A percentile compares a stretch with the other conserved stretches of the same genome.
Evolutionary conservation across 2,797 vertebrate species (phyloP).

Genomic region (Ptychobarbus kaznakovi): DNA sequence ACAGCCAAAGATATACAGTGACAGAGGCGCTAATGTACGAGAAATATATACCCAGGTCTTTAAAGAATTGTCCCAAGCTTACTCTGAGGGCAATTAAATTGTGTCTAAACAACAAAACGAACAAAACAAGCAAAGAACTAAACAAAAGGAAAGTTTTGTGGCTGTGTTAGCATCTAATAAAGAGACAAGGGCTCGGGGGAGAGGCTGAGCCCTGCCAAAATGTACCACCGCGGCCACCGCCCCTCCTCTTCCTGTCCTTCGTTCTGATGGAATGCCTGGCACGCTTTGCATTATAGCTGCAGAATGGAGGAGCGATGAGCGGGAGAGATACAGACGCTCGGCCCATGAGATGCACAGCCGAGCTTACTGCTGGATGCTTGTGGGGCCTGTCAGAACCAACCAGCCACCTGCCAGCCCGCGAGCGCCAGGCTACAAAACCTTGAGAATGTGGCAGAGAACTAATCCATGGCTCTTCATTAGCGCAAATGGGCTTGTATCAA

Average conservation of each 20-base stretch:
- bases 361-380: slow-evolving; percentile 58
- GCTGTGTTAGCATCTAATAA: slow-evolving; percentile 60
- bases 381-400: slow-evolving; percentile 55
- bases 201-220: slow-evolving; percentile 43
- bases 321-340: slow-evolving; percentile 30
- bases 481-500: slow-evolving; percentile 44
- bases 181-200: slow-evolving; percentile 50
- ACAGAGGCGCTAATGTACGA: slow-evolving; percentile 21
- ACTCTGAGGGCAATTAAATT: slow-evolving; percentile 52
- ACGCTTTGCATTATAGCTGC: slow-evolving; percentile 39
- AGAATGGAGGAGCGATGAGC: slow-evolving; percentile 36
- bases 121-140: slow-evolving; percentile 38
- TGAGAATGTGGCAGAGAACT: slow-evolving; percentile 53
- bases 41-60: slow-evolving; percentile 10
- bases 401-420: slow-evolving; percentile 61
- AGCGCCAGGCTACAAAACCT: slow-evolving; percentile 58
- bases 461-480: slow-evolving; percentile 61
- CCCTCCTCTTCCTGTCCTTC: slow-evolving; percentile 46
- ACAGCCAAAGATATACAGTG: slow-evolving; percentile 3
- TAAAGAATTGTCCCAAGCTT: slow-evolving; percentile 40
- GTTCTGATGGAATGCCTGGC: slow-evolving; percentile 55
- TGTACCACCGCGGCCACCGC: slow-evolving; percentile 32
- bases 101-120: slow-evolving; percentile 47
- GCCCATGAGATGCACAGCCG: slow-evolving; percentile 39
- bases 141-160: slow-evolving; percentile 56